Evolutionary conservation across 2,888 invertebrate genomes (phyloP).

Genomic region (Steinernema carpocapsae): DNA sequence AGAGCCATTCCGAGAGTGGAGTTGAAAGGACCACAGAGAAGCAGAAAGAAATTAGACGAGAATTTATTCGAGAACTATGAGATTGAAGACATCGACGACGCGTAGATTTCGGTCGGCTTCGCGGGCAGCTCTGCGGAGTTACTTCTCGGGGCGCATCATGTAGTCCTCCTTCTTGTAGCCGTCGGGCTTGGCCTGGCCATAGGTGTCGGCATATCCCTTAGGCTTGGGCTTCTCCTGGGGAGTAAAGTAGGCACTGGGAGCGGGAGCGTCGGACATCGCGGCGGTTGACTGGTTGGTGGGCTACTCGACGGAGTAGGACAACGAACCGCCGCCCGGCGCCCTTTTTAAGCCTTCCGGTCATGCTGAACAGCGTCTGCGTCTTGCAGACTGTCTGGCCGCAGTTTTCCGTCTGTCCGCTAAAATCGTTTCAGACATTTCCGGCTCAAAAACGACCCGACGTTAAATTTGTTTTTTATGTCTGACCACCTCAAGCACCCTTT

Average conservation of each 20-base stretch:
- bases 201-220: constrained; percentile 23
- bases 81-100: neutral
- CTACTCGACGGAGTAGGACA: neutral
- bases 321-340: neutral
- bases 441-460: too few relatives aligned
- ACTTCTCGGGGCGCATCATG: constrained; percentile 34
- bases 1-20: too few relatives aligned
- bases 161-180: constrained; percentile 35
- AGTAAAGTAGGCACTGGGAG: constrained; percentile 23
- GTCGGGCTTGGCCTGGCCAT: constrained; percentile 33
- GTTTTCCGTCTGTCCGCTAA: too few relatives aligned
- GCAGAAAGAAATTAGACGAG: neutral
- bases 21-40: neutral
- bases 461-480: too few relatives aligned
- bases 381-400: too few relatives aligned
- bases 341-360: neutral
- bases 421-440: too few relatives aligned
- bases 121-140: neutral
- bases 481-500: too few relatives aligned
- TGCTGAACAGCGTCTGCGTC: neutral
- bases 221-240: constrained; percentile 31
- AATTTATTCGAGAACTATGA: neutral
- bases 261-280: constrained; percentile 16
- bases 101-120: neutral
- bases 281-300: constrained; percentile 17